Base-by-base conservation (phyloP, 1,140 invertebrate genomes). In the Cataglyphis hispanica region DNA sequence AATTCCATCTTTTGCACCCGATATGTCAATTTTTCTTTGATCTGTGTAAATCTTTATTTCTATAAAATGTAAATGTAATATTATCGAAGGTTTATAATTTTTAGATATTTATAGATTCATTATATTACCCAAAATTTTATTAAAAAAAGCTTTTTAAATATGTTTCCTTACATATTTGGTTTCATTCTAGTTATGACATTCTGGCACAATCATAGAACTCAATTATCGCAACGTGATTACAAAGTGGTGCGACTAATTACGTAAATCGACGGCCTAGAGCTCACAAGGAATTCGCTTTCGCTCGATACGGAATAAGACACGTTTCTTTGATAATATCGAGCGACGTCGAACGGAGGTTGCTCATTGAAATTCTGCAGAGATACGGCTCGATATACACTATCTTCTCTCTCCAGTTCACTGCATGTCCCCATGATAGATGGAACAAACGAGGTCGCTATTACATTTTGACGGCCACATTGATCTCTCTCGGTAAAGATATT, bases 241-340 rank as follows among this genome's bases (percentile, higher is more conserved):
- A 72, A 11, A 34, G 67, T 40, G 40, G 27, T 46, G 40, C 78
- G 27, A 72, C 67, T 83, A 72, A 83, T 83, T 83, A 72, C 67
- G 53, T 27, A 74, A 83, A 74, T 72, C 78, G 67, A 58, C 25
- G 19, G 19, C 72, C 53, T 61, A 4, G 40, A 31, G 53, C 19
- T 40, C 34, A 10, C 31, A 27, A 43, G 34, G 66, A 31, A 4
- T 37, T 60, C 13, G 11, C 16, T 40, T 46, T 34, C 53, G 13
- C 37, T 60, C 40, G 53, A 72, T 83, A 11, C 13, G 78, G 72
- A 83, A 83, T 83, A 72, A 83, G 78, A 83, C 67, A 83, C 67
- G 67, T 74, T 83, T 83, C 78, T 83, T 83, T 81, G 78, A 72
- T 81, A 81, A 81, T 81, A 72, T 81, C 78, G 78, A 83, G 34